phyloP scores from a whole-genome alignment of 2,113 vertebrate genomes.

The Dipodomys spectabilis region DNA sequence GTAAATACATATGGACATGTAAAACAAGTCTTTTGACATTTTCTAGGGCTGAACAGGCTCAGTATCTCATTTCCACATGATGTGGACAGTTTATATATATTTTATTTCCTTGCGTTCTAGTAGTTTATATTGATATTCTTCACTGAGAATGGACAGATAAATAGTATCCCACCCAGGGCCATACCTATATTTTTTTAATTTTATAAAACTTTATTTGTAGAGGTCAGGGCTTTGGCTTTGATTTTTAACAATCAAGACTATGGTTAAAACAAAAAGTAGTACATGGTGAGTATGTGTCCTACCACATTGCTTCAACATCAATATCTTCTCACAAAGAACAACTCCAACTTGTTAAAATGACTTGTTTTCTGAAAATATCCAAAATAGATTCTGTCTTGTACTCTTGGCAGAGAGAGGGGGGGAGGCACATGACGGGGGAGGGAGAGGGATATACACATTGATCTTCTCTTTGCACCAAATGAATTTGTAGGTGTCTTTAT shows the following conservation, averaged over 20 bases:
- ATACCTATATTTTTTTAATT: constrained; percentile 8
- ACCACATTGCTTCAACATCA: neutral
- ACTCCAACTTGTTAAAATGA: neutral
- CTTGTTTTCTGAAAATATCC: neutral
- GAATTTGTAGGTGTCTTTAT: neutral
- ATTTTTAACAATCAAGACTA: constrained; percentile 11
- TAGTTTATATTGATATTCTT: neutral
- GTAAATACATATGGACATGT: neutral
- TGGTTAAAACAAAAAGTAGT: neutral
- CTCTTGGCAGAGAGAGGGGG: neutral
- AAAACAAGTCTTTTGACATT: neutral
- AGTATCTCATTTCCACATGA: neutral
- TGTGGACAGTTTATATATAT: neutral
- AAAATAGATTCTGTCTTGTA: neutral
- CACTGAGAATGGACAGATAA: constrained; percentile 1
- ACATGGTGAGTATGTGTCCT: neutral
- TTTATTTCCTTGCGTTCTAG: neutral
- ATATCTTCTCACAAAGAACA: neutral
- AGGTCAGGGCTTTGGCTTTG: constrained; percentile 3
- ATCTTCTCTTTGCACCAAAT: neutral
- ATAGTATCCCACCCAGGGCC: neutral
- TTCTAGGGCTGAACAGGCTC: neutral
- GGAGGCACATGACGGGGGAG: too few species aligned
- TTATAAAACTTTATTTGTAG: neutral
- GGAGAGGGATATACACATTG: neutral